Percentiles rank a stretch among this genome's conserved stretches.
These are phyloP conservation scores for Stercorarius parasiticus DNA, from an alignment of 2,113 vertebrate species.

Conservation along the genomic window DNA sequence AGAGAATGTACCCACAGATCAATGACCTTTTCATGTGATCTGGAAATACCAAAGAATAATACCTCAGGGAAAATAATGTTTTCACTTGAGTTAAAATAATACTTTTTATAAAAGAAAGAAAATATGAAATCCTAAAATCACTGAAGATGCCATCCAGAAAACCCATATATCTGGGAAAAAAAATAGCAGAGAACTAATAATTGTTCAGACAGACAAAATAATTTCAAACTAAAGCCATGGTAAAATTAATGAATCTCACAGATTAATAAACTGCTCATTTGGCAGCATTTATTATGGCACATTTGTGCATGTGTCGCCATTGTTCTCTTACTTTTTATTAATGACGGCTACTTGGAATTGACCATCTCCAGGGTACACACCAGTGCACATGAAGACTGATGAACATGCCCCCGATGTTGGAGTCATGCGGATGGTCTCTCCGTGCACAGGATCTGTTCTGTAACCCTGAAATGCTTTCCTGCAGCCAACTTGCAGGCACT, in stretches of 20 bases:
- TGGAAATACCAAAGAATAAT: slow-evolving; percentile 30
- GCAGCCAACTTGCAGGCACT: neutral
- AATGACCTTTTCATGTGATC: neutral
- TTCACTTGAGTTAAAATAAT: neutral
- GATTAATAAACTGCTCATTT: neutral
- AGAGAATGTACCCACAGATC: slow-evolving; percentile 14
- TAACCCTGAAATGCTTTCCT: neutral
- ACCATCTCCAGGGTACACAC: neutral
- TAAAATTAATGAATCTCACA: neutral
- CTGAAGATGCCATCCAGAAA: neutral
- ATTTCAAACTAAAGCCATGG: neutral
- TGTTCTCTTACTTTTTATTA: neutral
- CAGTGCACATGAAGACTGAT: neutral
- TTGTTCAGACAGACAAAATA: neutral
- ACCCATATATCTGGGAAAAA: neutral
- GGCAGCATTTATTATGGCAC: neutral
- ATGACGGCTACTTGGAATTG: neutral
- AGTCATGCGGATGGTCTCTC: neutral
- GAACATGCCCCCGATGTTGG: neutral
- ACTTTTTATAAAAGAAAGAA: neutral
- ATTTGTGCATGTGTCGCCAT: neutral
- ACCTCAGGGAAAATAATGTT: neutral
- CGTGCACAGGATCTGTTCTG: neutral
- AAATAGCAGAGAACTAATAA: neutral
- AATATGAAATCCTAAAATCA: neutral